Conservation (phyloP, 2,797 vertebrate species). For the Sparidentex hasta region DNA sequence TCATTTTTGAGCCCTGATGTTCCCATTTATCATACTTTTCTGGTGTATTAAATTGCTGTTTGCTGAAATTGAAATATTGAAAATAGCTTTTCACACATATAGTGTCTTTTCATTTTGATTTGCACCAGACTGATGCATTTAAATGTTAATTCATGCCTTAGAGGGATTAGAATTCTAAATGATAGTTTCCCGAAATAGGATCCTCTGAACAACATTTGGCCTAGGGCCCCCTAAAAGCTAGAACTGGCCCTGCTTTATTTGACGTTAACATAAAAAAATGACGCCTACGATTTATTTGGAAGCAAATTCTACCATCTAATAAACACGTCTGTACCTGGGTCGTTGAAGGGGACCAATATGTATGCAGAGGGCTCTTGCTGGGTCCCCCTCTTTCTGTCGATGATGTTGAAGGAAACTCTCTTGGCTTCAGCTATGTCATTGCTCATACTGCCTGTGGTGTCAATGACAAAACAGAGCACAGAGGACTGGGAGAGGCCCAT, state of each 20-base stretch:
- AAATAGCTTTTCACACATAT: too few species aligned
- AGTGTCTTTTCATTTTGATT: too few species aligned
- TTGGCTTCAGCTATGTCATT: slow-evolving; percentile 73
- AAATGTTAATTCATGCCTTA: too few species aligned
- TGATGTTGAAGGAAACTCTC: slow-evolving; percentile 70
- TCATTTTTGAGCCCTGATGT: background rate
- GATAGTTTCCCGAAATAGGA: too few species aligned
- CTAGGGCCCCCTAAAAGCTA: too few species aligned
- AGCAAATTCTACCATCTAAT: background rate
- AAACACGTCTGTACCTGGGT: slow-evolving; percentile 65
- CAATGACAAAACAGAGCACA: slow-evolving; percentile 82
- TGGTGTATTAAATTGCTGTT: too few species aligned
- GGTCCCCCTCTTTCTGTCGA: slow-evolving; percentile 74
- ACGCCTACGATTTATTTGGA: background rate
- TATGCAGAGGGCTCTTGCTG: slow-evolving; percentile 77
- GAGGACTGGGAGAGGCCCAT: slow-evolving; percentile 78
- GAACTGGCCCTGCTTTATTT: too few species aligned
- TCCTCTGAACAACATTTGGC: too few species aligned
- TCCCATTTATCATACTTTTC: too few species aligned
- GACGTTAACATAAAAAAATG: background rate
- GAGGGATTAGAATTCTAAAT: too few species aligned
- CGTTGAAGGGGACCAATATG: slow-evolving; percentile 84
- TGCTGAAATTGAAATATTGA: too few species aligned
- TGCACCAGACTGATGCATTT: too few species aligned
- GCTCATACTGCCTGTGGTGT: slow-evolving; percentile 81